Evolutionary conservation across 2,113 vertebrate genomes (phyloP).

Genomic region (Ramphastos sulfuratus): DNA sequence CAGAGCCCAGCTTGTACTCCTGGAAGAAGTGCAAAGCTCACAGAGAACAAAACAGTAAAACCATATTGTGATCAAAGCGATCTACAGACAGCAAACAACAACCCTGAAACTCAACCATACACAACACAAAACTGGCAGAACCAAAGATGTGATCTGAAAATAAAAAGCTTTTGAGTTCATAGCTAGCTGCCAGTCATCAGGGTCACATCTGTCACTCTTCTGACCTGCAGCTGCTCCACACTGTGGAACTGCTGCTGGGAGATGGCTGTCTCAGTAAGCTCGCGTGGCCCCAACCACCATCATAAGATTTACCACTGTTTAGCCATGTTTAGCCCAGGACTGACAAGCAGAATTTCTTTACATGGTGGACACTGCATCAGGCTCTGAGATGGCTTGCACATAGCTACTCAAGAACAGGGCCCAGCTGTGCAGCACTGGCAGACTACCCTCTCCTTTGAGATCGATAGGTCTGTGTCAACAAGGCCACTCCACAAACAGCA

Average conservation of each 20-base stretch:
- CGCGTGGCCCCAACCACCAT: not conserved
- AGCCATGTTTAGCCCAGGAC: not conserved
- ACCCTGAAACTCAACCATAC: not conserved
- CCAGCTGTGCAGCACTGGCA: not conserved
- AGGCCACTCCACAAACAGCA: not conserved
- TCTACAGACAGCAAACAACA: not conserved
- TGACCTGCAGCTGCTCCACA: not conserved
- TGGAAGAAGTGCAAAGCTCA: not conserved
- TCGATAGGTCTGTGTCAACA: not conserved
- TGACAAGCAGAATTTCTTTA: not conserved
- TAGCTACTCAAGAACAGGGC: not conserved
- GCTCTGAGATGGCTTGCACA: not conserved
- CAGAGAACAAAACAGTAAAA: not conserved
- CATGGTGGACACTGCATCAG: not conserved
- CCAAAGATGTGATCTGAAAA: not conserved
- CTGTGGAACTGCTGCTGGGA: not conserved
- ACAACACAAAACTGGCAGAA: not conserved
- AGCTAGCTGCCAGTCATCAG: not conserved
- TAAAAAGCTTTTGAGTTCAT: not conserved
- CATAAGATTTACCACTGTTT: not conserved
- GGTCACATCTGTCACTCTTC: rapidly evolving
- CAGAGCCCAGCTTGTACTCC: not conserved
- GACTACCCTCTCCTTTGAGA: not conserved
- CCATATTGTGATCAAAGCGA: not conserved
- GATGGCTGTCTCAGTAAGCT: not conserved